Evolutionary conservation across 2,888 invertebrate genomes (phyloP).

Genomic region (Cephus nigrinus): DNA sequence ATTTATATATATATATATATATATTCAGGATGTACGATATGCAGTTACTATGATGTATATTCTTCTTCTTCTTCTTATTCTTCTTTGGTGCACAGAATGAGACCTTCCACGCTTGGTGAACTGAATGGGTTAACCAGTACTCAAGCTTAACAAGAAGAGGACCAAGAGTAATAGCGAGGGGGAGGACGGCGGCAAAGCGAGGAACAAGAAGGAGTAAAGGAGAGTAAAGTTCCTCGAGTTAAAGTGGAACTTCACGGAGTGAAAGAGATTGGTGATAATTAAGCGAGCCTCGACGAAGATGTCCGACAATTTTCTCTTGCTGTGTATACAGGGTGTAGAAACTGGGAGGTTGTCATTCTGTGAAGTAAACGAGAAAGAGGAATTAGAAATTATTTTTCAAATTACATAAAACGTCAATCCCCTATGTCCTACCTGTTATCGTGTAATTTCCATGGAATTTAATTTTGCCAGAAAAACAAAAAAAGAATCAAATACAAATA

Average conservation of each 20-base stretch:
- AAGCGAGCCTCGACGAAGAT: slow-evolving; percentile 28
- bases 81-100: not conserved
- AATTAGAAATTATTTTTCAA: too few relatives aligned
- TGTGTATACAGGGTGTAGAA: slow-evolving; percentile 28
- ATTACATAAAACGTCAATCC: too few relatives aligned
- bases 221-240: slow-evolving; percentile 15
- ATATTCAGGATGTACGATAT: too few relatives aligned
- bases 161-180: slow-evolving; percentile 4
- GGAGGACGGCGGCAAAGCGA: slow-evolving; percentile 12
- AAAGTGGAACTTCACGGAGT: slow-evolving; percentile 20
- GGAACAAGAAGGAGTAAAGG: slow-evolving; percentile 8
- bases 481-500: slow-evolving; percentile 5
- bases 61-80: not conserved
- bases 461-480: not conserved
- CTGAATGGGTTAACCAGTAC: slow-evolving; percentile 8
- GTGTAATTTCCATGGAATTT: too few relatives aligned
- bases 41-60: not conserved
- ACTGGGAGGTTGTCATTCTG: slow-evolving; percentile 15
- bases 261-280: slow-evolving; percentile 35
- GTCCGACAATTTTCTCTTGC: slow-evolving; percentile 13
- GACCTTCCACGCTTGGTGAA: not conserved
- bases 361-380: not conserved
- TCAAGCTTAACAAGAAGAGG: slow-evolving; percentile 18
- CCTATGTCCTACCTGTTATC: too few relatives aligned
- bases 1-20: too few relatives aligned